Evolutionary conservation across 2,797 vertebrate genomes (phyloP).

Genomic region (Protonibea diacanthus): DNA sequence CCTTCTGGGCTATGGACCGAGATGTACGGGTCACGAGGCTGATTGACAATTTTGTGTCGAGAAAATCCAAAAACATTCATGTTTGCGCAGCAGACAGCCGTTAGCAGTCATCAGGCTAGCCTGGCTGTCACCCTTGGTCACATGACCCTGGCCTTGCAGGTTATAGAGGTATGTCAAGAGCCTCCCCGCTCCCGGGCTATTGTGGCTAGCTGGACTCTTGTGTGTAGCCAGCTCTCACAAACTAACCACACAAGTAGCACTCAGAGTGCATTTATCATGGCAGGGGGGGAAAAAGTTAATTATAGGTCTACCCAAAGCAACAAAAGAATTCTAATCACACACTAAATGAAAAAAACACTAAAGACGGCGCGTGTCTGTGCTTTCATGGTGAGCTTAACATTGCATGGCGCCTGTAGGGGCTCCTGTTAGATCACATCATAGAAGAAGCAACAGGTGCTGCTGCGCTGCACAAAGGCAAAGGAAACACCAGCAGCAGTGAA

Average conservation of each 20-base stretch:
- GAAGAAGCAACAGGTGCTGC: conserved; percentile 76
- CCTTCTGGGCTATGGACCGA: not conserved
- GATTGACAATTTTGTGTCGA: too few relatives aligned
- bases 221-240: too few relatives aligned
- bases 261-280: not conserved
- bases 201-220: too few relatives aligned
- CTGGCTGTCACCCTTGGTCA: too few relatives aligned
- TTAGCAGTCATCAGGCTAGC: not conserved
- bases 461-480: conserved; percentile 67
- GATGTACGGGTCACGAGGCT: too few relatives aligned
- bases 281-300: not conserved
- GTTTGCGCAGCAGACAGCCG: too few relatives aligned
- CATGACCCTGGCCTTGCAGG: too few relatives aligned
- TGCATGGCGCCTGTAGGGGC: conserved; percentile 28
- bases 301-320: not conserved
- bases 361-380: conserved; percentile 42
- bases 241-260: too few relatives aligned
- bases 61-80: too few relatives aligned
- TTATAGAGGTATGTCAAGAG: too few relatives aligned
- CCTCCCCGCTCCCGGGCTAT: too few relatives aligned
- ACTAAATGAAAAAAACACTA: conserved; percentile 17
- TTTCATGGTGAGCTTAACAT: conserved; percentile 64
- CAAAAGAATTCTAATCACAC: conserved; percentile 3
- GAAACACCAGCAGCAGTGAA: conserved; percentile 69
- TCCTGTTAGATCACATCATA: conserved; percentile 75